These are phyloP conservation scores for Lasius platythorax DNA, from an alignment of 2,888 invertebrate genomes.

Conservation along the genomic window DNA sequence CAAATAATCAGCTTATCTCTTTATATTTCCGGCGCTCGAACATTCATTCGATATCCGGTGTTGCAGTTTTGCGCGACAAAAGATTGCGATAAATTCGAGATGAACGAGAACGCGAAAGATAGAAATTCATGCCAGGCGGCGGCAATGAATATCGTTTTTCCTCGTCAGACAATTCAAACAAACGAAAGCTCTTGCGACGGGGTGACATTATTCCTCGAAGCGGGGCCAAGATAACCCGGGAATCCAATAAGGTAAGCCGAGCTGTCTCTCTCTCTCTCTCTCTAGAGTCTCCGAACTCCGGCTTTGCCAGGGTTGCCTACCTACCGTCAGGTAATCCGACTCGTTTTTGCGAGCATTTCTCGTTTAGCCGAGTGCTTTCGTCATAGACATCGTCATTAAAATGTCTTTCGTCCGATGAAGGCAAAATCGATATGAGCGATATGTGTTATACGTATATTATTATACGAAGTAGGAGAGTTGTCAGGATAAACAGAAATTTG, in stretches of 20 bases:
- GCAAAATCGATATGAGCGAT: conserved; percentile 38
- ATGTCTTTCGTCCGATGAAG: conserved; percentile 26
- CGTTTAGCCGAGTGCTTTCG: conserved; percentile 58
- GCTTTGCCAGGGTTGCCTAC: conserved; percentile 54
- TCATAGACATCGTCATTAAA: conserved; percentile 62
- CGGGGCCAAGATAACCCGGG: conserved; percentile 44
- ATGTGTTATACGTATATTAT: not conserved
- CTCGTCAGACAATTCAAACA: conserved; percentile 51
- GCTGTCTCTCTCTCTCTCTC: not conserved
- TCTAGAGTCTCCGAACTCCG: conserved; percentile 23
- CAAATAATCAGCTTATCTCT: conserved; percentile 32
- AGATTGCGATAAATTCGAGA: conserved; percentile 36
- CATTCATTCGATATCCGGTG: conserved; percentile 27
- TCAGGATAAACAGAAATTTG: not conserved
- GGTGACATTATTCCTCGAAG: conserved; percentile 40
- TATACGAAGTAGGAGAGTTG: not conserved
- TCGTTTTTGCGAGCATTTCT: conserved; percentile 58
- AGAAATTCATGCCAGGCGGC: not conserved
- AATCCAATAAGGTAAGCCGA: conserved; percentile 42
- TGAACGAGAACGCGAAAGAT: not conserved
- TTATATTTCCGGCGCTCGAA: not conserved
- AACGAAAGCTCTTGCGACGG: conserved; percentile 13
- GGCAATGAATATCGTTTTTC: conserved; percentile 37
- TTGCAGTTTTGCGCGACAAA: conserved; percentile 11
- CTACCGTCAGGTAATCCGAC: conserved; percentile 56